Evolutionary conservation across 2,888 invertebrate species (phyloP), one percentile per base, ranked within the genome.

Genomic region (Pseudolycoriella hygida): DNA sequence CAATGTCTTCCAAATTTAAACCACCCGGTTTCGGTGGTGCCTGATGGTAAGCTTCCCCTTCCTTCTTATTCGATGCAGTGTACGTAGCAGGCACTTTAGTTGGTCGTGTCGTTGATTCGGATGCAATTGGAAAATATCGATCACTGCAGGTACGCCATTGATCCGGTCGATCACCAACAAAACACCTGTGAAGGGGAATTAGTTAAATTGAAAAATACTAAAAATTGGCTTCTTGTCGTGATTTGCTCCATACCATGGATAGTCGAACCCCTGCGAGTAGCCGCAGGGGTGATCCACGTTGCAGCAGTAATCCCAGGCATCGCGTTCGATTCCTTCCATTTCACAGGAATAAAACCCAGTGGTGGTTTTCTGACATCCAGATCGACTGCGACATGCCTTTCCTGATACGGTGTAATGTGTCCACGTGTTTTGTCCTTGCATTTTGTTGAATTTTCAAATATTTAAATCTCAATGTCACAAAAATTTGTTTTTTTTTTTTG

Each of bases 91-190:
- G 44, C 15, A 44, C 46, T 48, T 49, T 50, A 41, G 25, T 39
- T 44, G 17, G 25, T 32, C n/a, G 32, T n/a, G 14, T 11, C 8
- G 17, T 5, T 41, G 25, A 11, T 41, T 20, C 41, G 34, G 50
- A 39, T 48, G 44, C 10, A 39, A 48, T 40, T 12, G 86, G 85
- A 52, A 76, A 82, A 59, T 86, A 87, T 40, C 77, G 76, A 53
- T 87, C 86, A 53, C 80, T 87, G 62, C 88, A 88, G 6, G 86
- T 86, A 8, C 88, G 70, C 88, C 88, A 88, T 59, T 88, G 87
- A 47, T 84, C 82, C 10, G 71, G 69, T 2, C 71, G 70, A 3
- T 77, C 74, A 12, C 88, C 88, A 5, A 88, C 88, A 60, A 84
- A 84, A 56, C 88, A 88, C 86, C 86, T 85, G 49, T 2, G n/a